phyloP scores from a whole-genome alignment of 2,113 vertebrate species.

The Pangasianodon gigas region DNA sequence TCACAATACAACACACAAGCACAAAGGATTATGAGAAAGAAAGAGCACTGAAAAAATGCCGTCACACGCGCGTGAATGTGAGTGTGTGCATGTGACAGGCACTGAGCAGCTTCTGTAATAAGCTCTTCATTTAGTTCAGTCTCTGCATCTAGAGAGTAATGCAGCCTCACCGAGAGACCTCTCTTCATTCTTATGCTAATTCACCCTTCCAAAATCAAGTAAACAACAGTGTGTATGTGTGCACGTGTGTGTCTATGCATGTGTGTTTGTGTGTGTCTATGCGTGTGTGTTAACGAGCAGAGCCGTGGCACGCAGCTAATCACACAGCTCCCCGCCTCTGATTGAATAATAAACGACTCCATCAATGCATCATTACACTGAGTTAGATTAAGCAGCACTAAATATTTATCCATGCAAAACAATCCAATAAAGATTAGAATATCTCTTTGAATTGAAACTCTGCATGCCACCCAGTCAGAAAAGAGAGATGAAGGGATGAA shows the following conservation, averaged over 20 bases:
- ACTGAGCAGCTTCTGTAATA: constrained; percentile 54
- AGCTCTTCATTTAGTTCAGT: constrained; percentile 53
- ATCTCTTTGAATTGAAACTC: constrained; percentile 71
- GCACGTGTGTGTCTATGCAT: constrained; percentile 20
- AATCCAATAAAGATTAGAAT: constrained; percentile 74
- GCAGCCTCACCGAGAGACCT: constrained; percentile 30
- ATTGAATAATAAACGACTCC: constrained; percentile 81
- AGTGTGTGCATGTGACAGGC: background rate
- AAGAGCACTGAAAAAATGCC: background rate
- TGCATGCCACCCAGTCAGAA: constrained; percentile 62
- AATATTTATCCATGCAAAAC: constrained; percentile 83
- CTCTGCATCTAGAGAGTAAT: constrained; percentile 47
- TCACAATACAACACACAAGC: background rate
- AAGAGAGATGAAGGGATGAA: background rate
- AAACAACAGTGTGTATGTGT: constrained; percentile 41
- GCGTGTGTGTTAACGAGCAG: constrained; percentile 53
- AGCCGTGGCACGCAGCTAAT: constrained; percentile 70
- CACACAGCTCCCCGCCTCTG: constrained; percentile 66
- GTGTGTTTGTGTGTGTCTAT: background rate
- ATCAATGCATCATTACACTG: constrained; percentile 79
- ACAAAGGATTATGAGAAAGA: background rate
- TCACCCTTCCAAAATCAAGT: constrained; percentile 55
- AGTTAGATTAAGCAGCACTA: constrained; percentile 76
- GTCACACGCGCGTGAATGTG: background rate
- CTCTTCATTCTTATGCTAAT: constrained; percentile 74